Conservation (phyloP, 2,888 invertebrate species). For the Perithous albicinctus region DNA sequence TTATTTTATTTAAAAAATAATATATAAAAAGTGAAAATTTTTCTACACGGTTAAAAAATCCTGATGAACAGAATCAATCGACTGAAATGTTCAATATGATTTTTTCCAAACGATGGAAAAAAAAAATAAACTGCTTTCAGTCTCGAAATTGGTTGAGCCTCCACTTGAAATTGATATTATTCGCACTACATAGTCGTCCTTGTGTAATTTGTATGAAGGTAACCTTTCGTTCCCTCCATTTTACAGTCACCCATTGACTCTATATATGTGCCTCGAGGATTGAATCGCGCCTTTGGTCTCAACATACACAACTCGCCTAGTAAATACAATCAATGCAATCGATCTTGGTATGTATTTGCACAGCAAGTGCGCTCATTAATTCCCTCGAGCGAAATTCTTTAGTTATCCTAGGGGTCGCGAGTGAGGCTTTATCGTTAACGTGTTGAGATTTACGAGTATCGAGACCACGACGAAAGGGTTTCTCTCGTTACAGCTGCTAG, state of each 20-base stretch:
- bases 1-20: too few relatives aligned
- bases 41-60: too few relatives aligned
- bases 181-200: background rate
- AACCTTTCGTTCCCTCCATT: background rate
- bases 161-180: background rate
- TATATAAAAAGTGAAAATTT: too few relatives aligned
- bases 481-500: slow-evolving; percentile 25
- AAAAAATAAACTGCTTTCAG: too few relatives aligned
- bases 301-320: background rate
- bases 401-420: slow-evolving; percentile 28
- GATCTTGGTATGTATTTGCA: background rate
- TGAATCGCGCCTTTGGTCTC: background rate
- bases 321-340: slow-evolving; percentile 32
- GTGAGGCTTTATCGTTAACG: slow-evolving; percentile 49
- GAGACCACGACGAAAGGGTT: slow-evolving; percentile 30
- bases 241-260: background rate
- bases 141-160: too few relatives aligned
- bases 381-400: slow-evolving; percentile 33
- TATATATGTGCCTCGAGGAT: background rate
- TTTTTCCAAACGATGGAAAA: too few relatives aligned
- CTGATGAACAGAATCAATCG: too few relatives aligned
- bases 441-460: slow-evolving; percentile 52
- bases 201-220: background rate
- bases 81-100: too few relatives aligned
- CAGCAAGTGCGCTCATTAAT: slow-evolving; percentile 27